Conservation (phyloP, 2,113 vertebrate species). For the Podiceps cristatus region DNA sequence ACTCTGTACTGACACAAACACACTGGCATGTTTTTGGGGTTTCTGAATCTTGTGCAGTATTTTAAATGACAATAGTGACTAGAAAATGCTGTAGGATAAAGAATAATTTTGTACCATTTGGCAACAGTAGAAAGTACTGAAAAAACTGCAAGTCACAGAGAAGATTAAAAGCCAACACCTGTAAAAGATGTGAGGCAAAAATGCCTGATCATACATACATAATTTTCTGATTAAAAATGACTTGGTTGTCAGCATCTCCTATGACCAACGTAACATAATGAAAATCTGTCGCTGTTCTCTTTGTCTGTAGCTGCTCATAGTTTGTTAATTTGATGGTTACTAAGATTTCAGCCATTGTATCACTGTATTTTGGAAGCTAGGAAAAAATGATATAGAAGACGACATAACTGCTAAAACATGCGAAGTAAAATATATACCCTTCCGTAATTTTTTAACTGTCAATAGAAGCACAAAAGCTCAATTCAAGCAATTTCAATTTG, state of each 20-base stretch:
- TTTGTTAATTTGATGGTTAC: conserved; percentile 89
- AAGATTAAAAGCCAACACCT: background rate
- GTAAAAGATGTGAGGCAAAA: background rate
- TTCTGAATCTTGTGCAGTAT: background rate
- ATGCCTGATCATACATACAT: conserved; percentile 67
- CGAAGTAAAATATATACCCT: background rate
- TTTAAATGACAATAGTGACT: background rate
- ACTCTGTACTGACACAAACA: background rate
- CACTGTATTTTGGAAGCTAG: conserved; percentile 88
- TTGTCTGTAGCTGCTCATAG: conserved; percentile 84
- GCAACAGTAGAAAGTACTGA: background rate
- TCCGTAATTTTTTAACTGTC: background rate
- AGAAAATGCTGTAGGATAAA: background rate
- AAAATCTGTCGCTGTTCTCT: conserved; percentile 87
- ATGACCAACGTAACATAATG: conserved; percentile 88
- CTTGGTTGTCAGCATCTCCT: conserved; percentile 89
- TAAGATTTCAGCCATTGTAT: conserved; percentile 85
- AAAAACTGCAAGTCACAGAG: background rate
- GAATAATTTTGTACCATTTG: background rate
- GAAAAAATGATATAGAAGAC: conserved; percentile 23
- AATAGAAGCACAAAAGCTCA: background rate
- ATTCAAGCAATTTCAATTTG: background rate
- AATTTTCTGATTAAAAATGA: conserved; percentile 91
- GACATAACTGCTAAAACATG: conserved; percentile 8
- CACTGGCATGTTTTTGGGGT: background rate